A percentile compares a stretch with the other conserved stretches of the same genome.
Evolutionary conservation across 2,113 vertebrate species (phyloP).

Genomic region (Muntiacus reevesi): DNA sequence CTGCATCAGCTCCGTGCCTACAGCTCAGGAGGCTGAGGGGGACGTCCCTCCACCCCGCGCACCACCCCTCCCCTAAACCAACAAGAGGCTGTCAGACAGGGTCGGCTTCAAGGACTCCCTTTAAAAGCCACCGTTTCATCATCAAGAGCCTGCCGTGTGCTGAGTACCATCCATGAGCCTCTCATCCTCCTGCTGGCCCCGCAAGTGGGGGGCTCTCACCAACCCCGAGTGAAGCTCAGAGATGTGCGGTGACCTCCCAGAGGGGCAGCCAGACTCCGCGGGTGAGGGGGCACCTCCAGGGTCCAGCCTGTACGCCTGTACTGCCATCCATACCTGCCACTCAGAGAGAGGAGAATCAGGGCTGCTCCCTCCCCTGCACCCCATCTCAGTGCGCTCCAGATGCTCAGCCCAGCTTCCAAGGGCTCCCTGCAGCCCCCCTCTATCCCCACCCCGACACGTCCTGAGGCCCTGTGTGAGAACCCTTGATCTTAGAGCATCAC

Average conservation of each 20-base stretch:
- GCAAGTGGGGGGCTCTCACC: neutral
- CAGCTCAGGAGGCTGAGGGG: neutral
- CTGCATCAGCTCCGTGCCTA: neutral
- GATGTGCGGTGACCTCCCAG: neutral
- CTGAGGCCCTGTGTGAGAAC: neutral
- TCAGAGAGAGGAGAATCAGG: neutral
- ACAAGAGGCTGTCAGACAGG: neutral
- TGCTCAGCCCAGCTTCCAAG: neutral
- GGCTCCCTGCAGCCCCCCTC: too few species aligned
- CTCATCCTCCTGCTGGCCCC: neutral
- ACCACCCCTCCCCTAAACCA: neutral
- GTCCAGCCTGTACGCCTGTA: neutral
- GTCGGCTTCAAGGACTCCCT: accelerated
- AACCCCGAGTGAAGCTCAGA: neutral
- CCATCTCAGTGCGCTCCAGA: neutral
- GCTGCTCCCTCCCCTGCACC: too few species aligned
- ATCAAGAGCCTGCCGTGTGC: neutral
- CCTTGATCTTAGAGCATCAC: neutral
- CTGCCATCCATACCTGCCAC: neutral
- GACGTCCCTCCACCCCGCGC: neutral
- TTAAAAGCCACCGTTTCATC: neutral
- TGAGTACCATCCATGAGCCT: accelerated
- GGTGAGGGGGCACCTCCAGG: neutral
- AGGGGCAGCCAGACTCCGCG: neutral
- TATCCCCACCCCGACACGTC: neutral